These are phyloP conservation scores for Saturnia pavonia DNA, from an alignment of 2,888 invertebrate species.

Conservation along the genomic window DNA sequence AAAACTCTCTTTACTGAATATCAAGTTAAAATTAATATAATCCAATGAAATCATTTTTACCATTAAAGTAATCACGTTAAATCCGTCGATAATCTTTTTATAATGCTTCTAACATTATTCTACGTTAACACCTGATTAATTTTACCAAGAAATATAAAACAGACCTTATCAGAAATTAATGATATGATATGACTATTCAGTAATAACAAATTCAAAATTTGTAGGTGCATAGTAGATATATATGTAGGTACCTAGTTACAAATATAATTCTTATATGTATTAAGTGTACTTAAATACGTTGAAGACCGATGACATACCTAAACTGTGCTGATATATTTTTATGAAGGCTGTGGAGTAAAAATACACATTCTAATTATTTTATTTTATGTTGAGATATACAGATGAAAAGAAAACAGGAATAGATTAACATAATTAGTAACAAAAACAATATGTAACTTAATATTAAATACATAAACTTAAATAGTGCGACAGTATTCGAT, in stretches of 20 bases:
- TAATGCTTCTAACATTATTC: not conserved
- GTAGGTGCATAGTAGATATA: too few species aligned
- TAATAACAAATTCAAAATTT: not conserved
- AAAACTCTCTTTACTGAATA: too few species aligned
- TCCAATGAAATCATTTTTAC: too few species aligned
- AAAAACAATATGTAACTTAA: too few species aligned
- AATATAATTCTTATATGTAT: too few species aligned
- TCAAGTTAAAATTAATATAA: too few species aligned
- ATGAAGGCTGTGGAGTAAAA: not conserved
- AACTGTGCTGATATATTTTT: not conserved
- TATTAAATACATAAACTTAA: too few species aligned
- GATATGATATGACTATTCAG: not conserved
- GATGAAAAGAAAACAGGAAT: too few species aligned
- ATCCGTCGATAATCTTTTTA: not conserved
- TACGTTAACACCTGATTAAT: not conserved
- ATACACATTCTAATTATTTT: not conserved
- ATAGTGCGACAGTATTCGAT: too few species aligned
- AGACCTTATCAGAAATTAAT: not conserved
- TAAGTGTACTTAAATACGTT: not conserved
- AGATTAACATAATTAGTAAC: too few species aligned
- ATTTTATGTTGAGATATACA: not conserved
- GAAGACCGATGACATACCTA: not conserved
- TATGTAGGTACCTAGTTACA: too few species aligned
- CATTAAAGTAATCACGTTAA: not conserved
- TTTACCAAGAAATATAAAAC: conserved; percentile 1